Evolutionary conservation across 2,797 vertebrate species (phyloP).

Genomic region (Hyperoplus immaculatus): DNA sequence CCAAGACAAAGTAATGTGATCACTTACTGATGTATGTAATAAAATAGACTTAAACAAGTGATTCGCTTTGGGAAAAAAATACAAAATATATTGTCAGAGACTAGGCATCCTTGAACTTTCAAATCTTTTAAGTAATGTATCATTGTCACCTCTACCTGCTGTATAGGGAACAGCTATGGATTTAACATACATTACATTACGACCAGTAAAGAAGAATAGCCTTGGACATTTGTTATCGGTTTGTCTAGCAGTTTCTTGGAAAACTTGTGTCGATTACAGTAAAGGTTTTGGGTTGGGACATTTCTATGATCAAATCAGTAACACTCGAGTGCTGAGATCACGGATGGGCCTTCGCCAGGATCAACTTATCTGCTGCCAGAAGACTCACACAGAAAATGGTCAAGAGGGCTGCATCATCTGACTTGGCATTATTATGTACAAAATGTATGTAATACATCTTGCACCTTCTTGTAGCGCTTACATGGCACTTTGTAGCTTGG

Average conservation of each 20-base stretch:
- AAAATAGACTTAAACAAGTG: no score
- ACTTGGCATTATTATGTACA: neutral
- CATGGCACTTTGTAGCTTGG: no score
- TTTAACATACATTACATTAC: neutral
- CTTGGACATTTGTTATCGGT: conserved; percentile 4
- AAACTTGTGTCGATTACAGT: neutral
- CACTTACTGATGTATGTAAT: no score
- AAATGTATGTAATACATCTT: no score
- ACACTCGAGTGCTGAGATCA: conserved; percentile 15
- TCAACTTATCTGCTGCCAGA: neutral
- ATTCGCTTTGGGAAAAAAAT: no score
- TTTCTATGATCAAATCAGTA: conserved; percentile 9
- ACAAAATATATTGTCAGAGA: no score
- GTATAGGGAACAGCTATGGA: neutral
- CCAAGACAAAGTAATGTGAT: neutral
- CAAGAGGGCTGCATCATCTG: neutral
- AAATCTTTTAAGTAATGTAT: no score
- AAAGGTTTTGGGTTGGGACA: conserved; percentile 11
- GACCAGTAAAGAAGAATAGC: neutral
- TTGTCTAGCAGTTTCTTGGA: neutral
- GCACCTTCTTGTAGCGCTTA: no score
- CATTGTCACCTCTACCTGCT: no score
- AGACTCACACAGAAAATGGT: neutral
- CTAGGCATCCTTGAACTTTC: neutral
- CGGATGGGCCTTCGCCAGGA: conserved; percentile 3